phyloP scores from a whole-genome alignment of 2,797 vertebrate species.

The Phataginus tetradactyla region DNA sequence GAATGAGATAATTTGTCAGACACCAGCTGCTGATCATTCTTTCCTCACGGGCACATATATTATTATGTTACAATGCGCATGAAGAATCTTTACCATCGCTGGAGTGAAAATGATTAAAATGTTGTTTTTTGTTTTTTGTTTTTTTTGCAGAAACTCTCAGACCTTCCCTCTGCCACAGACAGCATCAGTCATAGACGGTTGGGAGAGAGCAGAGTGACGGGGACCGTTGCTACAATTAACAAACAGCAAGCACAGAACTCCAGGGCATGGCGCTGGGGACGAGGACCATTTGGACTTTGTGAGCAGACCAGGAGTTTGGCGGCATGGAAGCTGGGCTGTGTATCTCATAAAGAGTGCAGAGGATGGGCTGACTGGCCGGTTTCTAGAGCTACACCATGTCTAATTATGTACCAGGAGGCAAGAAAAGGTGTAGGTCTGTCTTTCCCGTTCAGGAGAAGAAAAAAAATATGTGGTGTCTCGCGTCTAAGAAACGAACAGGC shows the following conservation, averaged over 20 bases:
- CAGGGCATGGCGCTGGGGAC: slow-evolving; percentile 51
- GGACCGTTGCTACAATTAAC: not conserved
- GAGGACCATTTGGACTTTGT: slow-evolving; percentile 77
- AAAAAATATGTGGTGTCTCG: slow-evolving; percentile 85
- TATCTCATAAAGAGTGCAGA: slow-evolving; percentile 80
- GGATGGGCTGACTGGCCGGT: slow-evolving; percentile 82
- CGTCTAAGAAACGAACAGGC: slow-evolving; percentile 91
- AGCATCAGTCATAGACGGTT: not conserved
- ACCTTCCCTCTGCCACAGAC: slow-evolving; percentile 51
- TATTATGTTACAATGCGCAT: slow-evolving; percentile 86
- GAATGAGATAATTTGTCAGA: slow-evolving; percentile 87
- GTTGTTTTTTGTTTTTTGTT: not conserved
- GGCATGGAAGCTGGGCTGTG: slow-evolving; percentile 75
- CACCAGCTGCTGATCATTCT: slow-evolving; percentile 86
- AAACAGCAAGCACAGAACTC: slow-evolving; percentile 66
- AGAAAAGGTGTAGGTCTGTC: slow-evolving; percentile 89
- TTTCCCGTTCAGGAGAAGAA: slow-evolving; percentile 86
- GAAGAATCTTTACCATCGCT: slow-evolving; percentile 83
- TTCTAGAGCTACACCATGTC: slow-evolving; percentile 87
- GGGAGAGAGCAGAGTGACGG: not conserved
- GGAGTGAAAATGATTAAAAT: slow-evolving; percentile 82
- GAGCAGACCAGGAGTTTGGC: slow-evolving; percentile 80
- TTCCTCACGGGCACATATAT: slow-evolving; percentile 87
- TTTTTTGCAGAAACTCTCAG: slow-evolving; percentile 74
- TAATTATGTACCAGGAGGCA: slow-evolving; percentile 87